Evolutionary conservation across 2,113 vertebrate genomes (phyloP), one percentile per base, ranked within the genome.

Genomic region (Poeciliopsis occidentalis): DNA sequence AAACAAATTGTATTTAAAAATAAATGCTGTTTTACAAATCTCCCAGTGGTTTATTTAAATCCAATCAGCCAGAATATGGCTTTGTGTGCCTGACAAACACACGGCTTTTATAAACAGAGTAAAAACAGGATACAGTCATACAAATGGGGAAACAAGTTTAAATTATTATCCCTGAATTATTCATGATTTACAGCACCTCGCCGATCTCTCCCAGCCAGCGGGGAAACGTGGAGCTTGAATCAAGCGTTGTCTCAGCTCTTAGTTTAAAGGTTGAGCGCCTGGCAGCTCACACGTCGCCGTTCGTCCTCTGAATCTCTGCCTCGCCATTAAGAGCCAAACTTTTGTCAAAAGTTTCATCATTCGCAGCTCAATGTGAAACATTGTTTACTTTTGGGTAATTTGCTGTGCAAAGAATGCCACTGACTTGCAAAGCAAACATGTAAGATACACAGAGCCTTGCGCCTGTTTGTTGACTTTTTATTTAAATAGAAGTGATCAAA

Each of bases 61-160:
- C 85, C 84, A 91, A 88, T 91, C 87, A 91, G 87, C 80, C 80
- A 65, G 79, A 85, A 86, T 76, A 75, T 69, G 83, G 70, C 78
- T 77, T 76, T 71, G 76, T 86, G 22, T 78, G 76, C 88, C 90
- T 86, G 88, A 89, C 91, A 93, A 87, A 88, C 85, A 74, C 3
- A 63, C 67, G 65, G 37, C 64, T 61, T 77, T 66, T 82, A 75
- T 3, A 65, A 26, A 73, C 64, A 44, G 6, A 75, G 82, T 88
- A 87, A 88, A 90, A 85, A 87, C 78, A 76, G 73, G 64, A 44
- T 32, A 27, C 32, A 22, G 76, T 70, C 64, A 39, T 47, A 79
- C 82, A 83, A 76, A 0, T 10, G 60, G 22, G 69, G 41, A 64
- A 67, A 57, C 24, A 24, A 67, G 69, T 78, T 62, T 17, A 54